These are phyloP conservation scores for Trilocha varians DNA, from an alignment of 2,888 invertebrate genomes.

Conservation along the genomic window DNA sequence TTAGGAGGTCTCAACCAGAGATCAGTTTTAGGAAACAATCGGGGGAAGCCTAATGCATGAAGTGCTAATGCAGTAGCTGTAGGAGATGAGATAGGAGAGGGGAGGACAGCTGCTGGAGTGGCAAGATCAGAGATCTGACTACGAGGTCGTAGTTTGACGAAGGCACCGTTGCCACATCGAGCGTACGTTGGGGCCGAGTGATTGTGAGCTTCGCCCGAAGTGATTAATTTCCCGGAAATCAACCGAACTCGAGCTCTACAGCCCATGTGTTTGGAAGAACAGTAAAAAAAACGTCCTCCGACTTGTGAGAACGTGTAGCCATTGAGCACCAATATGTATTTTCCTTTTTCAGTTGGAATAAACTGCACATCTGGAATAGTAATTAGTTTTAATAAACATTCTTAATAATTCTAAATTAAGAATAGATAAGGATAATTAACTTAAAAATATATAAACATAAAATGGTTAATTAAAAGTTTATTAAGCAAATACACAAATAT, in stretches of 20 bases:
- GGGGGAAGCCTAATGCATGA: slow-evolving; percentile 52
- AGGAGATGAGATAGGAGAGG: slow-evolving; percentile 41
- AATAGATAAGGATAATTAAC: too few relatives aligned
- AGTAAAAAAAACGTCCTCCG: slow-evolving; percentile 66
- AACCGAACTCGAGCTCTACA: slow-evolving; percentile 58
- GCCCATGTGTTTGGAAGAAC: slow-evolving; percentile 66
- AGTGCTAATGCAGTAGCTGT: slow-evolving; percentile 46
- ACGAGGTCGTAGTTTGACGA: slow-evolving; percentile 58
- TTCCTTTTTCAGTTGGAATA: slow-evolving; percentile 67
- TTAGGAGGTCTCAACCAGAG: slow-evolving; percentile 47
- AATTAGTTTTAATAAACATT: slow-evolving; percentile 17
- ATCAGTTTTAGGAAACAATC: slow-evolving; percentile 59
- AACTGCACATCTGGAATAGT: slow-evolving; percentile 61
- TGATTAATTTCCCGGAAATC: slow-evolving; percentile 49
- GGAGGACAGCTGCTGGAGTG: slow-evolving; percentile 27
- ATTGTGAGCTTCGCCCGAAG: slow-evolving; percentile 57
- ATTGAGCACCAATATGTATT: slow-evolving; percentile 59
- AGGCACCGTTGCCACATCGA: slow-evolving; percentile 64
- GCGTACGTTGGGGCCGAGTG: slow-evolving; percentile 64
- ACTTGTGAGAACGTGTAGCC: slow-evolving; percentile 67
- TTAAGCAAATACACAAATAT: too few relatives aligned
- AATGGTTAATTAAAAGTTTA: too few relatives aligned
- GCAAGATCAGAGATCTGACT: slow-evolving; percentile 18
- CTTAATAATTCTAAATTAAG: neutral
- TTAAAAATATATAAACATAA: too few relatives aligned